Percentiles rank a stretch among this genome's conserved stretches.
Evolutionary conservation across 2,888 invertebrate species (phyloP).

Genomic region (Hirtodrosophila histrioides): DNA sequence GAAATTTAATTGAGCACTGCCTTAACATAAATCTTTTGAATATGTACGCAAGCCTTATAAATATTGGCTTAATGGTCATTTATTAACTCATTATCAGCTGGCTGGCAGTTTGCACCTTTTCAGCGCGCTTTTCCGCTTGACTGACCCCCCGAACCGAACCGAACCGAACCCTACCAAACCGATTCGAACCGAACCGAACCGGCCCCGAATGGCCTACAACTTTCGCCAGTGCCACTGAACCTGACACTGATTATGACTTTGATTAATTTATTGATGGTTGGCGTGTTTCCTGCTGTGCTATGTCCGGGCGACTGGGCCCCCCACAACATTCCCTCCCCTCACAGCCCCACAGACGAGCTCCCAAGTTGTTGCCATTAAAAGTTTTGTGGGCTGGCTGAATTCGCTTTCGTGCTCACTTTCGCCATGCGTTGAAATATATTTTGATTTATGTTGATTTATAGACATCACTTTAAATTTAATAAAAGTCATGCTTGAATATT

Average conservation of each 20-base stretch:
- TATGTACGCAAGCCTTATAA: slow-evolving; percentile 38
- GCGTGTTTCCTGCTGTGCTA: slow-evolving; percentile 76
- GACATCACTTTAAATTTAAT: slow-evolving; percentile 77
- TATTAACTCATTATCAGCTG: slow-evolving; percentile 74
- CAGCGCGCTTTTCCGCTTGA: slow-evolving; percentile 58
- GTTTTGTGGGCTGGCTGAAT: slow-evolving; percentile 35
- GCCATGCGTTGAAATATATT: slow-evolving; percentile 52
- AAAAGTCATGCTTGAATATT: slow-evolving; percentile 66
- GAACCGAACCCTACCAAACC: slow-evolving; percentile 15
- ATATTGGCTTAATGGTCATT: slow-evolving; percentile 67
- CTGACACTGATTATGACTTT: slow-evolving; percentile 81
- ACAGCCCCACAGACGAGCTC: slow-evolving; percentile 1
- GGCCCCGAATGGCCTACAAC: slow-evolving; percentile 48
- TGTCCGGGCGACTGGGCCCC: too few species aligned
- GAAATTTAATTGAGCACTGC: slow-evolving; percentile 17
- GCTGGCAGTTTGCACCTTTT: slow-evolving; percentile 71
- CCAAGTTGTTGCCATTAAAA: slow-evolving; percentile 59
- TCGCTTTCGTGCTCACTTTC: slow-evolving; percentile 52
- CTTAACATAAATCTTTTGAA: slow-evolving; percentile 31
- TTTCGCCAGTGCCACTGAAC: slow-evolving; percentile 70
- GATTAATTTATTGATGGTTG: slow-evolving; percentile 83
- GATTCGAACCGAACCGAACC: background rate
- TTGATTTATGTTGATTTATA: slow-evolving; percentile 81
- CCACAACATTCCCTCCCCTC: too few species aligned
- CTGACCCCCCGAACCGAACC: slow-evolving; percentile 18